phyloP scores from a whole-genome alignment of 2,888 invertebrate species.

The Sarcophaga carnaria region DNA sequence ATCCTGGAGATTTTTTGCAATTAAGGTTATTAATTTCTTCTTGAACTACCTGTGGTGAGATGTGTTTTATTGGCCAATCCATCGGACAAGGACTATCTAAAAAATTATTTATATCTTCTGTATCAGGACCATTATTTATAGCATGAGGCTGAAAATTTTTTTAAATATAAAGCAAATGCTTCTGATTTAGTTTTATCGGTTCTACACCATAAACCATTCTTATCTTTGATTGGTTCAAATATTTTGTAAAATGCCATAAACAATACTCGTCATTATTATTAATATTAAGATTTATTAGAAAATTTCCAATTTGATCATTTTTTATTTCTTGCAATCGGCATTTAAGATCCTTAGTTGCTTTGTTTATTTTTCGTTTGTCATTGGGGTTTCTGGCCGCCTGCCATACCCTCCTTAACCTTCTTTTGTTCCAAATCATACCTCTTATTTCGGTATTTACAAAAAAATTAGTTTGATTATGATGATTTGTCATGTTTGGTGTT shows the following conservation, averaged over 20 bases:
- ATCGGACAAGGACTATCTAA: slow-evolving; percentile 38
- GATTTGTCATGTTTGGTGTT: slow-evolving; percentile 5
- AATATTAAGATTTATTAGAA: slow-evolving; percentile 25
- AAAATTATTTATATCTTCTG: slow-evolving; percentile 14
- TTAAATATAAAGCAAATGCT: slow-evolving; percentile 27
- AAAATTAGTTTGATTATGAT: background rate
- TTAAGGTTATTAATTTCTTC: slow-evolving; percentile 33
- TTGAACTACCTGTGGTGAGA: slow-evolving; percentile 27
- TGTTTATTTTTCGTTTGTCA: slow-evolving; percentile 35
- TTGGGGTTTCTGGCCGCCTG: slow-evolving; percentile 37
- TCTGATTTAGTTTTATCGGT: slow-evolving; percentile 29
- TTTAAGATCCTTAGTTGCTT: background rate
- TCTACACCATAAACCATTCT: background rate
- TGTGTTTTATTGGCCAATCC: slow-evolving; percentile 1
- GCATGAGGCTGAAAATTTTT: slow-evolving; percentile 38
- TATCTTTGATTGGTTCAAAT: slow-evolving; percentile 19
- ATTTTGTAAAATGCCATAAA: slow-evolving; percentile 23
- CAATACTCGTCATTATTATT: slow-evolving; percentile 34
- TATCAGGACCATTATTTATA: background rate
- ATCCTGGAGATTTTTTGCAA: slow-evolving; percentile 36
- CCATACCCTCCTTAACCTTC: background rate
- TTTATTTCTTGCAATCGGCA: slow-evolving; percentile 5
- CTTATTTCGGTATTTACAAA: slow-evolving; percentile 15
- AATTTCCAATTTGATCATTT: background rate
- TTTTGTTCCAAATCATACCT: slow-evolving; percentile 17